Base-by-base conservation (phyloP, 2,797 vertebrate genomes). In the Myiotriccus ornatus region DNA sequence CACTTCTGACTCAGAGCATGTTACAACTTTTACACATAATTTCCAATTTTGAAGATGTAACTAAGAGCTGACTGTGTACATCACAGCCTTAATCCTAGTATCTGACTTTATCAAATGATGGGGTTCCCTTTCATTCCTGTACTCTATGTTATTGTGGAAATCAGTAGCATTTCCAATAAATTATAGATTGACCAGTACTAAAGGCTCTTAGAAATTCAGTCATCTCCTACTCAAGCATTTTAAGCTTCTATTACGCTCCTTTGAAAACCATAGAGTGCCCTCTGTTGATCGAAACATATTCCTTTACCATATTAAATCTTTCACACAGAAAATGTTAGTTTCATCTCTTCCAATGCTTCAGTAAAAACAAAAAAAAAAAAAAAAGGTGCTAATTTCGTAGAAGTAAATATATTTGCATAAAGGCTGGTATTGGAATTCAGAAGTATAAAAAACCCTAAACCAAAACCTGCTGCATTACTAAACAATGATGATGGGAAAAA, bases 211-310 rank as follows among this genome's bases (percentile, higher is more conserved):
- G 28, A 81, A 95, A 63, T 8, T 85, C 60, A 47, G 74, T 41
- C 47, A 68, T 92, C 62, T 83, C 59, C 11, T 63, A 41, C 37
- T 46, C 82, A 90, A 84, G 15, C 24, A 37, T 64, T 89, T n/a
- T 11, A 91, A 57, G 87, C 65, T 4, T 63, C 85, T 90, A 21
- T 78, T 60, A 83, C 77, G 75, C 32, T 95, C 84, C 94, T 97
- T 97, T 91, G 84, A 96, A 98, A 98, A 98, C 97, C 83, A 67
- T 34, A 97, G 97, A 98, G 97, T 97, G 98, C 98, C 98, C 98
- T 98, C 98, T 98, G 95, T 98, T 97, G 98, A 96, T 88, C 44
- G 77, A 95, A 97, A 91, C 3, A 14, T 79, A 80, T 46, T 35
- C 8, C 8, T 71, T 90, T 65, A 63, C 74, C 17, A 20, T 8